phyloP scores from a whole-genome alignment of 2,888 invertebrate species.

The Onchidella celtica region DNA sequence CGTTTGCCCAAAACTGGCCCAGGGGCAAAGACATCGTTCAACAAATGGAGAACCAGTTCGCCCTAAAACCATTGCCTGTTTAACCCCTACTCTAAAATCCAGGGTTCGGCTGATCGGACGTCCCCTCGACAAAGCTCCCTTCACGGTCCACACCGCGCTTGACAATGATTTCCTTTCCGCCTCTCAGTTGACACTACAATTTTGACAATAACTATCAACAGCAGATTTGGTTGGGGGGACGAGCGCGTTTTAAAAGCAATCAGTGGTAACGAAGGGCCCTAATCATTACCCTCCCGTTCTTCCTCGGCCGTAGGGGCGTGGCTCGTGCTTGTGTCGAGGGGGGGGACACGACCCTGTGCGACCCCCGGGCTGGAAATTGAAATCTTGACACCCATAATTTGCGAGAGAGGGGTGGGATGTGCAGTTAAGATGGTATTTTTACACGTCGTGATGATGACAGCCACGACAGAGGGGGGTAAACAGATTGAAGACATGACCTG shows the following conservation, averaged over 20 bases:
- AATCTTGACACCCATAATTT: conserved; percentile 31
- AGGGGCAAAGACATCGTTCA: too few species aligned
- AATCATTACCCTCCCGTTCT: conserved; percentile 29
- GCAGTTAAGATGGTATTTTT: conserved; percentile 7
- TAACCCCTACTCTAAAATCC: too few species aligned
- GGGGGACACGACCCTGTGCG: background rate
- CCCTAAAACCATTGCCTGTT: too few species aligned
- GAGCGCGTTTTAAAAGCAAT: background rate
- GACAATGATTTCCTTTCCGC: conserved; percentile 6
- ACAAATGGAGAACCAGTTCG: too few species aligned
- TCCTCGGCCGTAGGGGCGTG: background rate
- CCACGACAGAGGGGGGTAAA: background rate
- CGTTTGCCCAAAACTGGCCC: too few species aligned
- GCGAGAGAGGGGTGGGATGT: conserved; percentile 18
- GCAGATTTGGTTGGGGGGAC: background rate
- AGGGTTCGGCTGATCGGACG: too few species aligned
- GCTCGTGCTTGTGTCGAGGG: background rate
- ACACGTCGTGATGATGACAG: background rate
- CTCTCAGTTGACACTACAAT: background rate
- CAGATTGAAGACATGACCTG: background rate
- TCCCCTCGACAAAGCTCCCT: too few species aligned
- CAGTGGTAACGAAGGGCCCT: background rate
- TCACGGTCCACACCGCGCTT: too few species aligned
- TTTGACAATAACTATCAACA: background rate
- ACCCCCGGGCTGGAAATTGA: background rate